Evolutionary conservation across 2,113 vertebrate species (phyloP), one percentile per base, ranked within the genome.

Genomic region (Gadus macrocephalus): DNA sequence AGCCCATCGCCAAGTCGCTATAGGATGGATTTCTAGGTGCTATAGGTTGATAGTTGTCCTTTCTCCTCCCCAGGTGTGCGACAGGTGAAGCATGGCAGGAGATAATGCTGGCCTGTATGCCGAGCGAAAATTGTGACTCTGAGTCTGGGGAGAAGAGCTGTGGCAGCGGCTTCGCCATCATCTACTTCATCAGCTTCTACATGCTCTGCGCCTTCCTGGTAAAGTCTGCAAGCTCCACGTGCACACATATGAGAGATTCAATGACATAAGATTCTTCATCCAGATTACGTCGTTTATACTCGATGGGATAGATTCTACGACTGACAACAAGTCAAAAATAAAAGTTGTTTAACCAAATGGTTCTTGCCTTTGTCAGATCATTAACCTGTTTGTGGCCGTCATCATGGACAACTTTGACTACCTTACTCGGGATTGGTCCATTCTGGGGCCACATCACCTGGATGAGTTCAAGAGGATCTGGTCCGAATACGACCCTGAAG

Each of bases 361-460:
- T 38, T 5, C 28, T 0, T 56, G 5, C 70, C 20, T 35, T 66
- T 60, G 17, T 22, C 72, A 99, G 97, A 99, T 99, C 87, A 99
- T 99, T 82, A 99, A 98, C 85, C 90, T 99, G 35, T 99, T 99
- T 87, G 97, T 99, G 64, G 97, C 97, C 58, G 97, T 99, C 85
- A 99, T 99, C 89, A 99, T 98, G 97, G 97, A 99, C 83, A 99
- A 99, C 82, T 99, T 98, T 89, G 97, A 99, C 90, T 99, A 99
- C 86, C 90, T 99, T 87, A 99, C 97, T 1, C 95, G 97, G 35
- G 97, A 98, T 84, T 99, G 97, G 97, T 99, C 97, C 70, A 99
- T 99, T 85, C 90, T 99, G 62, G 97, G 97, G n/a, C 97, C 97
- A 0, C 97, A 99, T 87, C 97, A 99, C 72, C 87, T 99, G 87